Conservation (phyloP, 2,797 vertebrate species). For the Emydoidea blandingii region DNA sequence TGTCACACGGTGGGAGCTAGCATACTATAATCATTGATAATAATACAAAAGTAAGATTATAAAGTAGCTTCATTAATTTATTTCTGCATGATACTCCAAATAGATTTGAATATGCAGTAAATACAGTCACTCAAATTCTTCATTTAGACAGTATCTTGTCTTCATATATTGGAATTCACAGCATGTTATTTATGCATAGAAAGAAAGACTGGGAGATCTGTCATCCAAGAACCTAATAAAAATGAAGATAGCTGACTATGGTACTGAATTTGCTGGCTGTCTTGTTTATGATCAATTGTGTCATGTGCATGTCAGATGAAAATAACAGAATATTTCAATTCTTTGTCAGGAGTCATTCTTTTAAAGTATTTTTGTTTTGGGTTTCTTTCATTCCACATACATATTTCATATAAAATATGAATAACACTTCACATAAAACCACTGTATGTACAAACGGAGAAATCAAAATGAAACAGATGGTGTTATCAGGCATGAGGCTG, state of each 20-base stretch:
- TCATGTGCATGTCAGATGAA: slow-evolving; percentile 30
- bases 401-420: slow-evolving; percentile 41
- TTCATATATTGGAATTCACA: slow-evolving; percentile 17
- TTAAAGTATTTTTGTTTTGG: not conserved
- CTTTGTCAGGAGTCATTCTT: slow-evolving; percentile 40
- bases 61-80: not conserved
- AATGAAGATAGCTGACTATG: not conserved
- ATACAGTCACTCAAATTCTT: not conserved
- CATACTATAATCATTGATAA: not conserved
- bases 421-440: not conserved
- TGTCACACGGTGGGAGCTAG: not conserved
- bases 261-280: slow-evolving; percentile 27
- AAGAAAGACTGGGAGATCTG: slow-evolving; percentile 14
- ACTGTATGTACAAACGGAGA: not conserved
- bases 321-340: not conserved
- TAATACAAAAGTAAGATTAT: not conserved
- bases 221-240: slow-evolving; percentile 34
- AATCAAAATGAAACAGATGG: slow-evolving; percentile 24
- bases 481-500: not conserved
- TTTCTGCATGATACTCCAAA: not conserved
- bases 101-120: not conserved
- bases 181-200: not conserved
- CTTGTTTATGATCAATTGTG: slow-evolving; percentile 35
- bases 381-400: slow-evolving; percentile 26
- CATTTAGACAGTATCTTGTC: slow-evolving; percentile 15